Percentiles rank a stretch among this genome's conserved stretches.
These are phyloP conservation scores for Grapholita molesta DNA, from an alignment of 1,140 invertebrate genomes.

Conservation along the genomic window DNA sequence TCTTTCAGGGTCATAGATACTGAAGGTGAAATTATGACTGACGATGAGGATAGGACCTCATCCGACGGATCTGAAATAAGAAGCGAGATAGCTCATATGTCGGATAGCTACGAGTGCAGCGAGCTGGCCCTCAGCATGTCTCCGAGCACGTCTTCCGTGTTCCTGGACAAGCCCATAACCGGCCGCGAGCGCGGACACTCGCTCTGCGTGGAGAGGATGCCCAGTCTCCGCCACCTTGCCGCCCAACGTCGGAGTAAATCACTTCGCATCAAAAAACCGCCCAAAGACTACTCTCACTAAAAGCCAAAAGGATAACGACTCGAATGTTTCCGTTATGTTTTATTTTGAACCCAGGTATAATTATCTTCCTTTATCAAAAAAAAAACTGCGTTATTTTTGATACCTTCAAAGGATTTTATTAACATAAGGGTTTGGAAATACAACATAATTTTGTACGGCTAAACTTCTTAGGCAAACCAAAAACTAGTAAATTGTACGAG, in stretches of 20 bases:
- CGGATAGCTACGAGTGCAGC: slow-evolving; percentile 35
- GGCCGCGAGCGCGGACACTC: slow-evolving; percentile 52
- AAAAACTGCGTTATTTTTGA: slow-evolving; percentile 37
- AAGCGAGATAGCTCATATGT: slow-evolving; percentile 42
- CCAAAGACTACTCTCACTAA: slow-evolving; percentile 27
- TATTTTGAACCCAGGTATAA: not conserved
- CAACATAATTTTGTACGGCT: not conserved
- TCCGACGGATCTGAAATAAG: slow-evolving; percentile 44
- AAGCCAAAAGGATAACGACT: not conserved
- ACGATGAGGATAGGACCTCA: slow-evolving; percentile 43
- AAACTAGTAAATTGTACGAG: not conserved
- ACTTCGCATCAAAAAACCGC: slow-evolving; percentile 46
- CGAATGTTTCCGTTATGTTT: not conserved
- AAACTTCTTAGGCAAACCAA: not conserved
- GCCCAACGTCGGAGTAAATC: slow-evolving; percentile 60
- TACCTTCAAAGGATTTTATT: slow-evolving; percentile 22
- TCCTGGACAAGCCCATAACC: slow-evolving; percentile 33
- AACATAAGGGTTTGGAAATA: not conserved
- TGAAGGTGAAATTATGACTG: slow-evolving; percentile 37
- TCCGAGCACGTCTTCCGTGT: slow-evolving; percentile 27
- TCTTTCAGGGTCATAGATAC: slow-evolving; percentile 46
- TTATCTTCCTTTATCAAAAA: too few species aligned
- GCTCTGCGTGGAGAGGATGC: slow-evolving; percentile 45
- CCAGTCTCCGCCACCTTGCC: slow-evolving; percentile 35
- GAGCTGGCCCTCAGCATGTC: slow-evolving; percentile 35